phyloP scores from a whole-genome alignment of 2,113 vertebrate species.

The Athene noctua region DNA sequence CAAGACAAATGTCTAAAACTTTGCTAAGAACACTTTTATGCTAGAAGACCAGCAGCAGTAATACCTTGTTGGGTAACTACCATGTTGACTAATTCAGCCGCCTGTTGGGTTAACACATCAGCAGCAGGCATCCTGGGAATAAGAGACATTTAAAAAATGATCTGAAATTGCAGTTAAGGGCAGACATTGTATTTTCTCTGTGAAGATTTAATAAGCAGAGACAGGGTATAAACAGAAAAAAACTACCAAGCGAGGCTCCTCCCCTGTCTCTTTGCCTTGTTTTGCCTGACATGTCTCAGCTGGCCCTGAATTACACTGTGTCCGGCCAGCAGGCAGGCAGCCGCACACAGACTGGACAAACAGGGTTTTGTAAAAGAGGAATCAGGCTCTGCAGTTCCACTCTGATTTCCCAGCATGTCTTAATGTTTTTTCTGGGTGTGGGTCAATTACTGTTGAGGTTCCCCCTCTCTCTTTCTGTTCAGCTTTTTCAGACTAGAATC shows the following conservation, averaged over 20 bases:
- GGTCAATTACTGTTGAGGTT: conserved; percentile 29
- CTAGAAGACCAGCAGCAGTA: not conserved
- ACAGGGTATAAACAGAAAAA: conserved; percentile 40
- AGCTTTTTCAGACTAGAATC: not conserved
- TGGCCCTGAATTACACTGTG: not conserved
- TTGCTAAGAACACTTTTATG: not conserved
- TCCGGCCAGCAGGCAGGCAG: conserved; percentile 41
- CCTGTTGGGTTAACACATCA: not conserved
- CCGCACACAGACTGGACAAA: conserved; percentile 24
- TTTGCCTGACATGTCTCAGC: conserved; percentile 62
- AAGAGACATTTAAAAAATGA: not conserved
- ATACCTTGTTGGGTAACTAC: not conserved
- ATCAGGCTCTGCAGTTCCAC: not conserved
- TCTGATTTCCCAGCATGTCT: conserved; percentile 31
- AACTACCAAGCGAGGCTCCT: not conserved
- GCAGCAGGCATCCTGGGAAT: not conserved
- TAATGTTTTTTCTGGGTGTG: conserved; percentile 44
- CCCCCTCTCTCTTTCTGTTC: not conserved
- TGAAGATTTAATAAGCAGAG: conserved; percentile 4
- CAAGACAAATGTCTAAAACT: not conserved
- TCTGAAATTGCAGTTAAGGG: not conserved
- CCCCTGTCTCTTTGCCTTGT: conserved; percentile 28
- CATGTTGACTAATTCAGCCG: not conserved
- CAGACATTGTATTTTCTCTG: conserved; percentile 9
- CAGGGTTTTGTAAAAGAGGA: conserved; percentile 24